Base-by-base conservation (phyloP, 2,797 vertebrate genomes). In the Catamblyrhynchus diadema region DNA sequence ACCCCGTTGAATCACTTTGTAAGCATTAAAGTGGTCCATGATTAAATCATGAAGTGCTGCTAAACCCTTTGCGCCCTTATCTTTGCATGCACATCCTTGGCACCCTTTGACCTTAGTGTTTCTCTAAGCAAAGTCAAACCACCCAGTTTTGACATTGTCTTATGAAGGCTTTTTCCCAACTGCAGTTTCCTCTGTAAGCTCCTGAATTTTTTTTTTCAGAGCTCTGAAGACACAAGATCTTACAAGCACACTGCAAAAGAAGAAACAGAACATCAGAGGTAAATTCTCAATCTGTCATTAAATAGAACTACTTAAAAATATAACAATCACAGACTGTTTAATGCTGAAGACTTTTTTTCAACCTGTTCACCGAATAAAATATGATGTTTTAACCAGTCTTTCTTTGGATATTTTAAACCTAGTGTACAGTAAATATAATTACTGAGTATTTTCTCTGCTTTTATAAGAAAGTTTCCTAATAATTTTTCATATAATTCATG, bases 241-340 rank as follows among this genome's bases (percentile, higher is more conserved):
- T 60, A 69, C 6, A 96, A 77, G 22, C 54, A 5, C 73, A 32
- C 70, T 77, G 5, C 53, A 81, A 97, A 95, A 93, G 75, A 69
- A 93, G 95, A 78, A 87, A 30, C 66, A 70, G 94, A 95, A 73
- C 32, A 88, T 60, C 81, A 94, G 79, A 97, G 97, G 98, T 98
- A 97, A 96, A 72, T 91, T 81, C 54, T 51, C 45, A 16, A 11
- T 66, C 44, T 95, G 62, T 56, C 22, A 21, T 35, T 88, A 80
- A 60, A 53, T 48, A 35, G 42, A 65, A 30, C 10, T 54, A 8
- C 21, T 66, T 66, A n/a, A 83, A 62, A 62, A 30, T 44, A 19
- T 23, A 50, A 17, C 7, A 42, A 2, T 35, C 41, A 41, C 41
- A 41, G 41, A 41, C 41, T 6, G 41, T 41, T 60, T 13, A 56